phyloP scores from a whole-genome alignment of 2,888 invertebrate species.

The Biston stratarius region DNA sequence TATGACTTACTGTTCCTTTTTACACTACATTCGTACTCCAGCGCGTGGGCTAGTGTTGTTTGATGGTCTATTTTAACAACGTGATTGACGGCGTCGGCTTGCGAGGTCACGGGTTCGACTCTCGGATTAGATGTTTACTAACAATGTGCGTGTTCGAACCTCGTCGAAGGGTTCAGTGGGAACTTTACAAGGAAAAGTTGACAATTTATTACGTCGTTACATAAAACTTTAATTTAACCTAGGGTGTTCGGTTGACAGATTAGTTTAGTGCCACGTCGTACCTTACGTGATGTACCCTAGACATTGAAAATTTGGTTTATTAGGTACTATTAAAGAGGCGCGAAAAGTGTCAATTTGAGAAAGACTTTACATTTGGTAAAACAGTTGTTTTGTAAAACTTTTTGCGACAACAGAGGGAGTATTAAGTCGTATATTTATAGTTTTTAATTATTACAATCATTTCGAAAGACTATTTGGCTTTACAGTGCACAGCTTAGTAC shows the following conservation, averaged over 20 bases:
- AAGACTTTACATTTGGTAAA: not conserved
- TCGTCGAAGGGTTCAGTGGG: constrained; percentile 18
- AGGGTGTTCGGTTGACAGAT: constrained; percentile 19
- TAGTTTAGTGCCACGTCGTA: constrained; percentile 27
- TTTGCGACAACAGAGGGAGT: no score
- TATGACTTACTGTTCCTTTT: constrained; percentile 10
- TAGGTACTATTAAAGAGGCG: not conserved
- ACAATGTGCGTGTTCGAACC: constrained; percentile 22
- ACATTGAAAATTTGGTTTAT: constrained; percentile 1
- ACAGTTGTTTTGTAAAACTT: no score
- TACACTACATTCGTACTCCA: constrained; percentile 24
- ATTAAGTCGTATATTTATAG: no score
- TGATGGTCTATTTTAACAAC: constrained; percentile 36
- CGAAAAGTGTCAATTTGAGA: not conserved
- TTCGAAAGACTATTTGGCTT: no score
- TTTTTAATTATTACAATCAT: no score
- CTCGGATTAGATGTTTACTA: constrained; percentile 35
- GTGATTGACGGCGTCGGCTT: constrained; percentile 27
- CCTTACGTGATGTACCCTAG: constrained; percentile 23
- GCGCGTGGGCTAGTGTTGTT: constrained; percentile 27
- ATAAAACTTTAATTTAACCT: constrained; percentile 2
- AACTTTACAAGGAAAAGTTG: constrained; percentile 16
- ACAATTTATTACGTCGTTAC: constrained; percentile 9
- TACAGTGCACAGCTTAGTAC: no score
- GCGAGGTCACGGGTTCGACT: constrained; percentile 40